Base-by-base conservation (phyloP, 23 tunicate species). In the Trididemnum nubilum region DNA sequence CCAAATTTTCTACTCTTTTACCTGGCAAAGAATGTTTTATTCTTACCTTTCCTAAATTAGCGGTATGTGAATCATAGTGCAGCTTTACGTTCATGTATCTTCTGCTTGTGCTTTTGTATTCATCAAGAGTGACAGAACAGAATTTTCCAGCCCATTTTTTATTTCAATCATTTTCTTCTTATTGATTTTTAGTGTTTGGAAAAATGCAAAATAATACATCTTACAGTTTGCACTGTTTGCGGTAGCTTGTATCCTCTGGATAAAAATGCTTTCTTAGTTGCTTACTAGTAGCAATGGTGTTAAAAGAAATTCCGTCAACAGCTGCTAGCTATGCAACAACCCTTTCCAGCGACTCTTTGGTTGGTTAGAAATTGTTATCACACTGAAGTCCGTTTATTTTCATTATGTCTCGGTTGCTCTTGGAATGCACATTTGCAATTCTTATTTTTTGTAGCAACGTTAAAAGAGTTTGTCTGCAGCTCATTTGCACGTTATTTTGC, bases 261-360 rank as follows among this genome's bases (percentile, higher is more conserved):
- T 51, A 34, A 40, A 83, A 83, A 83, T 72, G 87, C 87, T 83
- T 69, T 81, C 77, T 66, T 27, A 72, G 69, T 83, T 72, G 87
- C 69, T 83, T 83, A 36, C 87, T 83, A 34, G 87, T 71, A 83
- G 87, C 80, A 19, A 83, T 83, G 18, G 80, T 71, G 70, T 83
- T 52, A 36, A 82, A 82, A 37, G 85, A 82, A 67, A 82, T 82
- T 82, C 85, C 33, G 72, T 82, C 79, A 2, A 83, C 87, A 49
- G 87, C 87, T 50, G 87, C 80, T 83, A 83, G 78, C 80, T 83
- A 71, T 83, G 87, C 80, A 71, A 73, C 87, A 77, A 77, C 61
- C 36, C 83, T 76, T 31, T 85, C 88, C 22, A 85, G 83, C 88
- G 88, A 77, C 59, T 85, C 76, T 85, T 85, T 76, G 81, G 72